Base-by-base conservation (phyloP, 2,113 vertebrate species). In the Gasterosteus nipponicus region DNA sequence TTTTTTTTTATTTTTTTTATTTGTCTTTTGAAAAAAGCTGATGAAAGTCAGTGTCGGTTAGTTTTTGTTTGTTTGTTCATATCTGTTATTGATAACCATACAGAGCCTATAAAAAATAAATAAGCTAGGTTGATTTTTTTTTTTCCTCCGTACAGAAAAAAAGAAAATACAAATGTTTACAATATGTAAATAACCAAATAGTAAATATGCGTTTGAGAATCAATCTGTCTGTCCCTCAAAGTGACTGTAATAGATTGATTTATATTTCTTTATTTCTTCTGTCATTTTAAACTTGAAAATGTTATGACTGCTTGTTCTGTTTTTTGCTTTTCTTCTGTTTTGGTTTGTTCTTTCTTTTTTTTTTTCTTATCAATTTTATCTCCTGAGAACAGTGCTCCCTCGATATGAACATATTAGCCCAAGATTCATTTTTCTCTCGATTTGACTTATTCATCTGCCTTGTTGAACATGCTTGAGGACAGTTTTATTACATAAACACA, bases 121-220 rank as follows among this genome's bases (percentile, higher is more conserved):
- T 94, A 94, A 94, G 93, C 93, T 94, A 93, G 91, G 84, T 89
- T 93, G 89, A 91, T 87, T 72, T 77, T 80, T 26, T 26, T 26
- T 89, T 62, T 90, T 92, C 86, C 86, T 92, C 78, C 89, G 86
- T 91, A 89, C 86, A 91, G 89, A 92, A 92, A 93, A 80, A 82
- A 86, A 84, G 79, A 75, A 89, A 88, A 91, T 89, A 89, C 90
- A 93, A 89, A 93, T 93, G 93, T 94, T 94, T 94, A 94, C 91
- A 91, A 82, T 70, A 90, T 93, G 87, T 92, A 88, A 93, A 92
- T 93, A 93, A 94, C 93, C 93, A 93, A 93, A 94, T 93, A 90
- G 89, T 89, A 91, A 90, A 89, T 86, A 88, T 80, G 83, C 74
- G 84, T 92, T 91, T 87, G 70, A 85, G 73, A 88, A 86, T 87